Evolutionary conservation across 2,113 vertebrate species (phyloP).

Genomic region (Pseudonaja textilis): DNA sequence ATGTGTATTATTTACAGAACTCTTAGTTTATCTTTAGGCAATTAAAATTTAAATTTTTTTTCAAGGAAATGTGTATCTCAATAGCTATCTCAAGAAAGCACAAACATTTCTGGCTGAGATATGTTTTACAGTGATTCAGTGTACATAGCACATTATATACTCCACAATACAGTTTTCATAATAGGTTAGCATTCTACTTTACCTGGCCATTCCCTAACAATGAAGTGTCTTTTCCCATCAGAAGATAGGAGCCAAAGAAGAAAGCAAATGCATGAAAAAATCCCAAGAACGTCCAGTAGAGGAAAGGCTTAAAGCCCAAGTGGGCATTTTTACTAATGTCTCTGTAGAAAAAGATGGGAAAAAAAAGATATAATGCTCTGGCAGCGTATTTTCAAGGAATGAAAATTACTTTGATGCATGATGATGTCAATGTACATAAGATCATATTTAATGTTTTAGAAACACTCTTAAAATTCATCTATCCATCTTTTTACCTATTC

Average conservation of each 20-base stretch:
- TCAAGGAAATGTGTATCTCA: not conserved
- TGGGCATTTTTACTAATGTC: conserved; percentile 94
- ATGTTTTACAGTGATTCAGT: not conserved
- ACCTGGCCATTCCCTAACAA: conserved; percentile 97
- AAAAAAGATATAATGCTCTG: not conserved
- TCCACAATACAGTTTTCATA: conserved; percentile 4
- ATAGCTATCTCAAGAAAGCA: not conserved
- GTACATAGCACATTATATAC: not conserved
- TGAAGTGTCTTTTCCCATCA: conserved; percentile 91
- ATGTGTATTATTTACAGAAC: not conserved
- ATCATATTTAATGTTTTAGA: not conserved
- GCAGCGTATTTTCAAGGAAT: not conserved
- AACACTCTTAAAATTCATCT: not conserved
- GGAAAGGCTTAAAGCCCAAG: conserved; percentile 89
- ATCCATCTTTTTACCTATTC: not conserved
- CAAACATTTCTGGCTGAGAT: not conserved
- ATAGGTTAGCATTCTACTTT: conserved; percentile 43
- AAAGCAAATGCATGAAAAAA: conserved; percentile 95
- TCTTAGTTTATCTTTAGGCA: not conserved
- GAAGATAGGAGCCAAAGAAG: conserved; percentile 94
- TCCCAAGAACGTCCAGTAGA: conserved; percentile 95
- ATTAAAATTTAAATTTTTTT: not conserved
- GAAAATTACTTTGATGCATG: not conserved
- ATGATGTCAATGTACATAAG: not conserved
- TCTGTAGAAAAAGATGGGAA: conserved; percentile 69